Evolutionary conservation across 2,888 invertebrate genomes (phyloP), one percentile per base, ranked within the genome.

Genomic region (Camptogramma bilineatum): DNA sequence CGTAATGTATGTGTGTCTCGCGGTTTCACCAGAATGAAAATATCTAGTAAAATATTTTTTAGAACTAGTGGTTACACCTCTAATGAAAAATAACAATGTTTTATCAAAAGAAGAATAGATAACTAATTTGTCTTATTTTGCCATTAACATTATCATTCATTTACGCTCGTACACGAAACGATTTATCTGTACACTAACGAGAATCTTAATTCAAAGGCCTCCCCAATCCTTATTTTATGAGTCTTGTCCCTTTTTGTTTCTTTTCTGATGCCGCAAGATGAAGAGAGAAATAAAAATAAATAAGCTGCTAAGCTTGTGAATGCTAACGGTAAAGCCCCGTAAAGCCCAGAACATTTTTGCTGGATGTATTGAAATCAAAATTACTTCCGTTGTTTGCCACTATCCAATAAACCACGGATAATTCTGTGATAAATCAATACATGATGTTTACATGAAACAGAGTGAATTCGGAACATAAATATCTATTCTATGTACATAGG

Each of bases 401-500:
- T 24, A 18, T 17, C 57, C 65, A 65, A 46, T 65, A 55, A 59
- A 65, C 51, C 59, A 51, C 47, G 18, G 51, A 52, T 61, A 53
- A 63, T 59, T 51, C 65, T 51, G 56, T 17, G 39, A 55, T 64
- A 60, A 52, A 66, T 68, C 68, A 66, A 66, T 59, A 64, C 3
- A 53, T 39, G 46, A 50, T 67, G 71, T 66, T 67, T 55, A 69
- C 66, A 58, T 64, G 56, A 64, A 69, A 62, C 69, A 61, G 21
- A 46, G 31, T 28, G 63, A 58, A 55, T 68, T 64, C 46, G 48
- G 54, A 34, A 16, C n/a, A 13, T 28, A 31, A 10, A 52, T 19
- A 21, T 54, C 21, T 62, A 56, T 8, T 8, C 5, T 28, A 34
- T 16, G 50, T 13, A 52, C 28, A 21, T 31, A 16, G 4, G 28